phyloP scores from a whole-genome alignment of 2,888 invertebrate species.

The Drosophila rubida region DNA sequence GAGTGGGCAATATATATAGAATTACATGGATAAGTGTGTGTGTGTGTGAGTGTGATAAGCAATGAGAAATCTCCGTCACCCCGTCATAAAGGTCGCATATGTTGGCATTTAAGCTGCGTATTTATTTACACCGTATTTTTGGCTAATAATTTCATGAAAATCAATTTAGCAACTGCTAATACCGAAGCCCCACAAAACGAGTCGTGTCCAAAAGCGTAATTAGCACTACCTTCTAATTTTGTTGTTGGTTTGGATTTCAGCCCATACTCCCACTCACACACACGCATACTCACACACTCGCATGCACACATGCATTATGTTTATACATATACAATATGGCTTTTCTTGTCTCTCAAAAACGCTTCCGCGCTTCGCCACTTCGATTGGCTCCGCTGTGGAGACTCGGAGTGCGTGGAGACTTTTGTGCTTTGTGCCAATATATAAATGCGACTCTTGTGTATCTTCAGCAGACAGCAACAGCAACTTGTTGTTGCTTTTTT shows the following conservation, averaged over 20 bases:
- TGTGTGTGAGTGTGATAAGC: conserved; percentile 51
- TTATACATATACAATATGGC: conserved; percentile 36
- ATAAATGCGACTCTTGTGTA: conserved; percentile 50
- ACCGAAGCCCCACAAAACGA: conserved; percentile 58
- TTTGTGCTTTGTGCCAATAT: conserved; percentile 59
- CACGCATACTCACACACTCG: neutral
- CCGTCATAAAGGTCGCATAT: conserved; percentile 63
- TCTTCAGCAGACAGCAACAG: conserved; percentile 67
- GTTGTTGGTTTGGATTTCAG: conserved; percentile 50
- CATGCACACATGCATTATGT: conserved; percentile 7
- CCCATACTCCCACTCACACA: conserved; percentile 33
- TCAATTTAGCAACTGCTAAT: conserved; percentile 44
- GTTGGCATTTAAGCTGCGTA: conserved; percentile 56
- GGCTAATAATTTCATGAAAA: conserved; percentile 47
- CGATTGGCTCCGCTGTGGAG: conserved; percentile 54
- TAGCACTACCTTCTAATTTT: conserved; percentile 41
- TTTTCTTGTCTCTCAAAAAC: conserved; percentile 51
- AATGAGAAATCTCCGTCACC: conserved; percentile 22
- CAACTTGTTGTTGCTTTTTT: conserved; percentile 72
- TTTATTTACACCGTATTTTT: conserved; percentile 45
- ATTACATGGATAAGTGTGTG: conserved; percentile 16
- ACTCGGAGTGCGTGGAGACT: conserved; percentile 51
- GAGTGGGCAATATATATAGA: conserved; percentile 38
- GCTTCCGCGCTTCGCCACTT: conserved; percentile 54
- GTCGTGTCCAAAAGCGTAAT: conserved; percentile 56